Evolutionary conservation across 2,888 invertebrate genomes (phyloP).

Genomic region (Agrochola macilenta): DNA sequence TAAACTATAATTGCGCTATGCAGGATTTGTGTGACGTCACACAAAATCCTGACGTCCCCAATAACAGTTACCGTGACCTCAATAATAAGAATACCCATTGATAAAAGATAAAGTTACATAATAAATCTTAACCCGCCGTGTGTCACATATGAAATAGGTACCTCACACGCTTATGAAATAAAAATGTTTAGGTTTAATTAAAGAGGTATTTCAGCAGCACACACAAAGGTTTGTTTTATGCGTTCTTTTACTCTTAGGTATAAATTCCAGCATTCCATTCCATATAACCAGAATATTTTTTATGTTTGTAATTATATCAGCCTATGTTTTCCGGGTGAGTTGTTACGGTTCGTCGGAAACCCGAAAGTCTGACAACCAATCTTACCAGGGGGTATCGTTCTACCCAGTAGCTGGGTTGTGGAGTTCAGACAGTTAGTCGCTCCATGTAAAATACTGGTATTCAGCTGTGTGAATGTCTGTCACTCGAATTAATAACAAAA

Average conservation of each 20-base stretch:
- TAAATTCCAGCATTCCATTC: not conserved
- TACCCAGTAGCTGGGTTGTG: no score
- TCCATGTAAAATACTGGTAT: no score
- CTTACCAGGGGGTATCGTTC: no score
- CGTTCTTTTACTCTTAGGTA: not conserved
- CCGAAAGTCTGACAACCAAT: not conserved
- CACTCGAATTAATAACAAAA: no score
- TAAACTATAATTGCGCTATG: no score
- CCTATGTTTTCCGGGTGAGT: not conserved
- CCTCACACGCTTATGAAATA: not conserved
- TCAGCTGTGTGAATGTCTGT: no score
- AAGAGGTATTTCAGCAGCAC: not conserved
- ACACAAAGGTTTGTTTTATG: not conserved
- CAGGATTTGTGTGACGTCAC: no score
- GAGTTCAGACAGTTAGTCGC: no score
- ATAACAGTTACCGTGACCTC: not conserved
- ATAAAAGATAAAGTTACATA: not conserved
- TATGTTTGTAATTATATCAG: not conserved
- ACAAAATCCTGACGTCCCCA: not conserved
- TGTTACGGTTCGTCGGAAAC: not conserved
- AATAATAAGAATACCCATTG: not conserved
- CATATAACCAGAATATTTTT: not conserved
- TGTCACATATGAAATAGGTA: not conserved
- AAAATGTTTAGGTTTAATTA: conserved; percentile 21
- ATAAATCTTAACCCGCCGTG: not conserved